Percentiles rank a stretch among this genome's conserved stretches.
These are phyloP conservation scores for Tachina fera DNA, from an alignment of 2,888 invertebrate genomes.

Conservation along the genomic window DNA sequence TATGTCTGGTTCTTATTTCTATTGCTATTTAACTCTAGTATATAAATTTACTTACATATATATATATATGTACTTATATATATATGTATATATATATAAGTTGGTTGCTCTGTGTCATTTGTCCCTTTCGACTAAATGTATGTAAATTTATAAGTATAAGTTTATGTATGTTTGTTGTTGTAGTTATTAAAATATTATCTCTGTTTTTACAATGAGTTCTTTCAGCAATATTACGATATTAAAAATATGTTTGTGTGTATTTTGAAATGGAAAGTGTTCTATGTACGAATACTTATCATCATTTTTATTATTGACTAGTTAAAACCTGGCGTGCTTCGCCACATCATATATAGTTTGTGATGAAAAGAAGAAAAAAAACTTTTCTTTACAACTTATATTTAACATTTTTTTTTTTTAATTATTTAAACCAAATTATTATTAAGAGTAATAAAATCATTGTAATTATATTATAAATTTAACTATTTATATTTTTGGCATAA, in stretches of 20 bases:
- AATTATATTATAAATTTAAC: too few relatives aligned
- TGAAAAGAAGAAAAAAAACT: too few relatives aligned
- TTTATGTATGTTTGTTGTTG: neutral
- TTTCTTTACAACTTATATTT: too few relatives aligned
- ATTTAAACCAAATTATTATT: too few relatives aligned
- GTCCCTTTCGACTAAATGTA: slow-evolving; percentile 6
- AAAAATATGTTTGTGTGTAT: slow-evolving; percentile 15
- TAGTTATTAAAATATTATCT: neutral
- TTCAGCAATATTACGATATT: slow-evolving; percentile 29
- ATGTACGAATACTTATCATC: slow-evolving; percentile 8
- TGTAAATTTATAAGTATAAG: too few relatives aligned
- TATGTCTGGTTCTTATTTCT: neutral
- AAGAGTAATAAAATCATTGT: too few relatives aligned
- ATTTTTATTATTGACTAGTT: neutral
- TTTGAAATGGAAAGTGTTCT: slow-evolving; percentile 16
- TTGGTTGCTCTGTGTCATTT: neutral
- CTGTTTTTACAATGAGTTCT: slow-evolving; percentile 2
- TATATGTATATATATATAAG: too few relatives aligned
- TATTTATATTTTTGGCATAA: too few relatives aligned
- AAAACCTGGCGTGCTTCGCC: too few relatives aligned
- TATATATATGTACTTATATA: neutral
- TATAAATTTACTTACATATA: neutral
- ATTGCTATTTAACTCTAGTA: neutral
- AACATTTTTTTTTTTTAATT: too few relatives aligned
- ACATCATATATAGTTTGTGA: too few relatives aligned